Percentiles rank a stretch among this genome's conserved stretches.
Evolutionary conservation across 2,113 vertebrate species (phyloP).

Genomic region (Sturnus vulgaris): DNA sequence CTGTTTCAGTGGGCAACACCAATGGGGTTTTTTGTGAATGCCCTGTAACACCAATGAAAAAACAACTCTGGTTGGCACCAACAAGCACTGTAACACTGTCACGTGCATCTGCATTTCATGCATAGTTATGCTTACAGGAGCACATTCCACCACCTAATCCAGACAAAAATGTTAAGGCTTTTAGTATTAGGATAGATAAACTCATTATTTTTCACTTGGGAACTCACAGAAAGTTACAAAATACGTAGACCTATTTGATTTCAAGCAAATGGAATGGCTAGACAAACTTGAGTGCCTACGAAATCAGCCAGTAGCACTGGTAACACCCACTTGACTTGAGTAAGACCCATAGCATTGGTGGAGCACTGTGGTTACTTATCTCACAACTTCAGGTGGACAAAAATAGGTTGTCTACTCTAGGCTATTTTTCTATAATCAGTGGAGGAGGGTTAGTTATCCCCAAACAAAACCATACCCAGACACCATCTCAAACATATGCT

Average conservation of each 20-base stretch:
- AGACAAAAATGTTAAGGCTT: conserved; percentile 11
- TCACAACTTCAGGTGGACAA: not conserved
- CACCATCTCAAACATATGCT: not conserved
- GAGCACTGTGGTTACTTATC: not conserved
- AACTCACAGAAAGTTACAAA: not conserved
- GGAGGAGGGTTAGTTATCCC: not conserved
- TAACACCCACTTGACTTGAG: not conserved
- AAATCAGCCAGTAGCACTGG: not conserved
- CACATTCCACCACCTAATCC: conserved; percentile 15
- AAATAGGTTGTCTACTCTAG: not conserved
- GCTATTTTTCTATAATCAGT: not conserved
- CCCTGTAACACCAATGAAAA: not conserved
- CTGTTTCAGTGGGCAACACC: not conserved
- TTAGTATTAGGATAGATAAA: not conserved
- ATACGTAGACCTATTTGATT: not conserved
- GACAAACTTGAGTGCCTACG: not conserved
- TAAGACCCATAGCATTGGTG: not conserved
- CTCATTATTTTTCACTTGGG: not conserved
- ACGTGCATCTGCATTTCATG: not conserved
- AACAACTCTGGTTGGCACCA: not conserved
- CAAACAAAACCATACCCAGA: not conserved
- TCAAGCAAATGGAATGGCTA: not conserved
- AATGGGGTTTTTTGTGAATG: not conserved
- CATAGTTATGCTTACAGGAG: not conserved
- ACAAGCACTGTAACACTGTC: not conserved